Evolutionary conservation across 2,888 invertebrate species (phyloP).

Genomic region (Mechanitis messenoides): DNA sequence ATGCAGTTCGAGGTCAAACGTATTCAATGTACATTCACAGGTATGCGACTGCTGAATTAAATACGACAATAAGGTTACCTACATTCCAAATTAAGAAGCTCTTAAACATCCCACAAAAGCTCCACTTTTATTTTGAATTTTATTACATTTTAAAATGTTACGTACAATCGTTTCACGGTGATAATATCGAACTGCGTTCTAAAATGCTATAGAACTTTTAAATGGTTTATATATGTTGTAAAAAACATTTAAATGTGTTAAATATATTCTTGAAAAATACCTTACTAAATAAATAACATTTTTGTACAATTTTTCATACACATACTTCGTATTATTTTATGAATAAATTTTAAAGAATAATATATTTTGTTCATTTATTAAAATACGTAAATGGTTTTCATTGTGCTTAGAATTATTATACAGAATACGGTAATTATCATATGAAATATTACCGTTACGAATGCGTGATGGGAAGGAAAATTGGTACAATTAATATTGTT

Average conservation of each 20-base stretch:
- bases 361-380: not conserved
- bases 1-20: slow-evolving; percentile 21
- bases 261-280: too few species aligned
- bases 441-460: not conserved
- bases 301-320: too few species aligned
- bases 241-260: too few species aligned
- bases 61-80: not conserved
- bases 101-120: not conserved
- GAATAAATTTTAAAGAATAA: too few species aligned
- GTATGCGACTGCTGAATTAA: not conserved
- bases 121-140: too few species aligned
- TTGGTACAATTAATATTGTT: slow-evolving; percentile 13
- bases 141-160: too few species aligned
- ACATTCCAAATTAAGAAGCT: slow-evolving; percentile 1
- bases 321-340: too few species aligned
- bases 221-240: too few species aligned
- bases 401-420: not conserved
- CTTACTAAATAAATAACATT: too few species aligned
- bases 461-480: slow-evolving; percentile 12
- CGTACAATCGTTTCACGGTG: too few species aligned
- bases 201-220: too few species aligned
- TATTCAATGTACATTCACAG: slow-evolving; percentile 4
- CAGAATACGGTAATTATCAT: not conserved
- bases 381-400: not conserved
- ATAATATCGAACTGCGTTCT: too few species aligned